Conservation (phyloP, 2,113 vertebrate genomes). For the Capreolus pygargus region DNA sequence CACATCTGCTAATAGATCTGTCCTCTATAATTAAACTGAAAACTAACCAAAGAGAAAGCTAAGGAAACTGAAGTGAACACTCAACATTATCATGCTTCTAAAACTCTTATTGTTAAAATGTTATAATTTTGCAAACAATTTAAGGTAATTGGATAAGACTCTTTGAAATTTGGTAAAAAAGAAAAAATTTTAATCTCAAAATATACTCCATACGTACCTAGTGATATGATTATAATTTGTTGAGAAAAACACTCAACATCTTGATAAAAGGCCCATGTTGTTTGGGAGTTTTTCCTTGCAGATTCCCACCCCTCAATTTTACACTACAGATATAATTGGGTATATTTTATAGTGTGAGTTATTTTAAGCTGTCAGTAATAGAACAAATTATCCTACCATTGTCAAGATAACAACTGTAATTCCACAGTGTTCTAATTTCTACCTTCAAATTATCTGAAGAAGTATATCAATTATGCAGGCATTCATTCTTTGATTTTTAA, state of each 20-base stretch:
- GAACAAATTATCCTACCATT: constrained; percentile 56
- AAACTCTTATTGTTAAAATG: neutral
- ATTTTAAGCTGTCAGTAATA: constrained; percentile 49
- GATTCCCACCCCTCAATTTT: constrained; percentile 10
- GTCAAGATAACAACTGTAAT: constrained; percentile 49
- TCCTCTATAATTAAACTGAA: neutral
- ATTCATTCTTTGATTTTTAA: constrained; percentile 12
- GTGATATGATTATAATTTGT: constrained; percentile 6
- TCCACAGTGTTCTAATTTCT: constrained; percentile 28
- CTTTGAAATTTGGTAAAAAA: neutral
- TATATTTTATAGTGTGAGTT: neutral
- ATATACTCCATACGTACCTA: neutral
- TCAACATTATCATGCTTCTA: neutral
- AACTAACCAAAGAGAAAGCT: neutral
- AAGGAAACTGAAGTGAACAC: neutral
- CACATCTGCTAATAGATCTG: neutral
- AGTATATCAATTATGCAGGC: neutral
- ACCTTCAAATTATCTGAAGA: constrained; percentile 46
- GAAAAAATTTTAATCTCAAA: constrained; percentile 11
- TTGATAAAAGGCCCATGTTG: neutral
- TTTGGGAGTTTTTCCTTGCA: neutral
- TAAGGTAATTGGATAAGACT: constrained; percentile 26
- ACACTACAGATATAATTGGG: constrained; percentile 42
- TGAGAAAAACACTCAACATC: constrained; percentile 13
- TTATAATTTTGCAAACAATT: constrained; percentile 16